phyloP scores from a whole-genome alignment of 2,113 vertebrate species.

The Corythornis vintsioides region DNA sequence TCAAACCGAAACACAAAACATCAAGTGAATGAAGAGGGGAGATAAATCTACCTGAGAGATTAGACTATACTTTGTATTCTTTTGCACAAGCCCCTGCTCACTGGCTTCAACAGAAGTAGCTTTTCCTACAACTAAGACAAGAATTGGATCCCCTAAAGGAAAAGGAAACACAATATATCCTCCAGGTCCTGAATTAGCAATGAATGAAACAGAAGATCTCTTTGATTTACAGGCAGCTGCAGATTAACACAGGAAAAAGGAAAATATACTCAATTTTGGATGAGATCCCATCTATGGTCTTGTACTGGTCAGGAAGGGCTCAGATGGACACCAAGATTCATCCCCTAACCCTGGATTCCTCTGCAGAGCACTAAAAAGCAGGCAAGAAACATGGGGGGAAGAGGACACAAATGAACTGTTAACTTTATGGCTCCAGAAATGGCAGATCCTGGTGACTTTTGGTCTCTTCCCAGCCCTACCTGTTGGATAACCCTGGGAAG shows the following conservation, averaged over 20 bases:
- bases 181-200: background rate
- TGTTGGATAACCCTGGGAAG: background rate
- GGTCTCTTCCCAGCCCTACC: background rate
- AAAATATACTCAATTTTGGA: background rate
- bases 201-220: background rate
- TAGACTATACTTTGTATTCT: background rate
- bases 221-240: background rate
- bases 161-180: background rate
- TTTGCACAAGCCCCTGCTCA: background rate
- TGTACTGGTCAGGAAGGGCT: background rate
- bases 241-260: background rate
- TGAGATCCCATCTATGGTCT: background rate
- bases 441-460: background rate
- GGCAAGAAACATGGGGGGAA: background rate
- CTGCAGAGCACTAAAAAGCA: background rate
- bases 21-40: background rate
- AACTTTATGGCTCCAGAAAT: rapidly evolving
- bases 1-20: background rate
- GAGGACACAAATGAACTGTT: background rate
- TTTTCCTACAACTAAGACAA: background rate
- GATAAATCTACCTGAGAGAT: background rate
- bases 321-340: background rate
- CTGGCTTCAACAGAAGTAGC: background rate
- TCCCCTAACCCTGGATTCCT: background rate
- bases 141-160: background rate